Percentiles rank a stretch among this genome's conserved stretches.
Conservation (phyloP, 35 echinoderm and acorn worm genomes). For the Ophiothrix spiculata region DNA sequence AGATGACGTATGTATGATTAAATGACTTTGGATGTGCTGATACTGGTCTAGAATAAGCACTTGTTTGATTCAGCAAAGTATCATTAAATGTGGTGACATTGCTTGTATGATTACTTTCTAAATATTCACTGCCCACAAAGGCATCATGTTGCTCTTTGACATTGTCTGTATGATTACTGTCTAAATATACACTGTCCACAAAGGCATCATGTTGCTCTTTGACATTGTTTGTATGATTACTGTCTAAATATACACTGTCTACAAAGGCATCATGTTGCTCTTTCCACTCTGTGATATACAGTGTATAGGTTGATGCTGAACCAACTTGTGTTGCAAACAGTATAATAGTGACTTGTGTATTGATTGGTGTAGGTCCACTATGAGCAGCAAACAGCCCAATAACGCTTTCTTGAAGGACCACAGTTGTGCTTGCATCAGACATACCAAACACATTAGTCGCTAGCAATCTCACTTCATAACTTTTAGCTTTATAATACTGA, state of each 20-base stretch:
- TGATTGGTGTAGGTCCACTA: constrained; percentile 19
- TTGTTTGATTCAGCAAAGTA: not conserved
- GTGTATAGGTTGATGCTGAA: constrained; percentile 31
- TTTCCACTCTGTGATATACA: not conserved
- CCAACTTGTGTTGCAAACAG: constrained; percentile 69
- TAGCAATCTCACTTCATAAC: constrained; percentile 13
- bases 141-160: not conserved
- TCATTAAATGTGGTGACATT: not conserved
- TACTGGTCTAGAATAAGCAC: no score
- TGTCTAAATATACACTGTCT: no score
- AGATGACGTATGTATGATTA: not conserved
- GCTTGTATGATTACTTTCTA: not conserved
- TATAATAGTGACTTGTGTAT: constrained; percentile 39
- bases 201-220: not conserved
- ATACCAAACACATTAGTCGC: constrained; percentile 52
- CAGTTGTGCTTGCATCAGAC: not conserved
- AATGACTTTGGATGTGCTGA: not conserved
- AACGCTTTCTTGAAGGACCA: constrained; percentile 58
- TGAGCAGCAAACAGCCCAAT: constrained; percentile 67
- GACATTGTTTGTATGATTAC: no score
- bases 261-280: not conserved
- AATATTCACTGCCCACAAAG: not conserved
- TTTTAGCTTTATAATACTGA: constrained; percentile 31
- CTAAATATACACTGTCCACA: not conserved
- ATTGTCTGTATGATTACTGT: no score